These are phyloP conservation scores for Rhabdomys dilectus DNA, from an alignment of 2,113 vertebrate genomes.

Conservation along the genomic window DNA sequence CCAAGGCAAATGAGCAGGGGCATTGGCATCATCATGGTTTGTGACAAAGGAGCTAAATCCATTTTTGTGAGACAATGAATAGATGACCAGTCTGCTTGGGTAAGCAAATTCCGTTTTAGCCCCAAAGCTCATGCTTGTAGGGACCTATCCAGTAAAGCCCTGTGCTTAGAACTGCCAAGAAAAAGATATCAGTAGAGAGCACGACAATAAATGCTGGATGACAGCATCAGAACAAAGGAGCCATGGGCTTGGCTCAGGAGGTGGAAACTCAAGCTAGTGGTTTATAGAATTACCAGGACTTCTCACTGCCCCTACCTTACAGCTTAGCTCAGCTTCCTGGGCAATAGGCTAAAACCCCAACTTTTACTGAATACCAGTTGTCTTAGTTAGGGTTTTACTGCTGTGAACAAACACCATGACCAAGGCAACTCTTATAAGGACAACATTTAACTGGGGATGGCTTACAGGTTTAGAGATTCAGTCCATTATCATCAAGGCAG, in stretches of 20 bases:
- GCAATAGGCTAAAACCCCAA: neutral
- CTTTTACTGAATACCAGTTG: too few species aligned
- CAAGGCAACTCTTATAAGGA: too few species aligned
- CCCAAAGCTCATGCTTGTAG: conserved; percentile 41
- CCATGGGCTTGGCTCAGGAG: neutral
- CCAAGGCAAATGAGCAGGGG: conserved; percentile 43
- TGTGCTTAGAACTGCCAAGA: conserved; percentile 54
- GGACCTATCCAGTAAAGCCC: conserved; percentile 65
- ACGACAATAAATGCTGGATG: neutral
- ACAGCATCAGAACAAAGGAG: conserved; percentile 32
- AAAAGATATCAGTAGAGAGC: conserved; percentile 7
- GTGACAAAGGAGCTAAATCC: conserved; percentile 55
- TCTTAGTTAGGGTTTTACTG: too few species aligned
- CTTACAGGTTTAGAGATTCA: too few species aligned
- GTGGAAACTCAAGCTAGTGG: conserved; percentile 28
- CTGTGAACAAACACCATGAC: too few species aligned
- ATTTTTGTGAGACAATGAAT: conserved; percentile 12
- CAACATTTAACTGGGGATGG: too few species aligned
- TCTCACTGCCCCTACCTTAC: neutral
- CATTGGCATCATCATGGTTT: neutral
- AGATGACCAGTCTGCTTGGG: neutral
- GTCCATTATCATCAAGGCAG: too few species aligned
- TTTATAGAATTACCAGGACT: neutral
- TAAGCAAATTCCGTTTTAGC: conserved; percentile 64
- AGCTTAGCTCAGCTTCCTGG: neutral